Percentiles rank a stretch among this genome's conserved stretches.
phyloP scores from a whole-genome alignment of 2,888 invertebrate species.

The Apantesis nais region DNA sequence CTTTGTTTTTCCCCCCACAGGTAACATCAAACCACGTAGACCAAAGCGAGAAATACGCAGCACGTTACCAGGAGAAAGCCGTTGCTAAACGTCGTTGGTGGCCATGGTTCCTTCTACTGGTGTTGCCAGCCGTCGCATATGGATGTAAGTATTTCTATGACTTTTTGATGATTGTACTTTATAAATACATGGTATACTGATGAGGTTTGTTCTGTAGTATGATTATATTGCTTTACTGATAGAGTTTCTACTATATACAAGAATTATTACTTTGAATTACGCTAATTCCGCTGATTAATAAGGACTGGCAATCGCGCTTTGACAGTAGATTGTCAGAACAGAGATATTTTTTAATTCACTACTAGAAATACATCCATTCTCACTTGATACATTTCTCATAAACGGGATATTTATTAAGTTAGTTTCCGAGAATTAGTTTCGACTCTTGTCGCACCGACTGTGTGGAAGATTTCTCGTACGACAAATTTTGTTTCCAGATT shows the following conservation, averaged over 20 bases:
- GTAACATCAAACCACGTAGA: slow-evolving; percentile 64
- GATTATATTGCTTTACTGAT: neutral
- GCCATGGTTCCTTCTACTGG: slow-evolving; percentile 73
- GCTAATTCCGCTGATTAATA: no score
- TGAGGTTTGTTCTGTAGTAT: no score
- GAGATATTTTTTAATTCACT: neutral
- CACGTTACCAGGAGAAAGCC: slow-evolving; percentile 40
- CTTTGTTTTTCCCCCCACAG: slow-evolving; percentile 44
- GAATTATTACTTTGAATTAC: no score
- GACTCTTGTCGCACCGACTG: no score
- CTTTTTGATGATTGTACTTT: neutral
- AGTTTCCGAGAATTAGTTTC: no score
- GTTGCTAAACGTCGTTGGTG: slow-evolving; percentile 63
- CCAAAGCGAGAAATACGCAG: slow-evolving; percentile 54
- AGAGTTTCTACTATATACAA: neutral
- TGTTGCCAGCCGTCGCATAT: slow-evolving; percentile 69
- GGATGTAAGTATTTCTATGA: slow-evolving; percentile 72
- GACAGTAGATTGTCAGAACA: neutral
- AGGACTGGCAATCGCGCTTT: no score
- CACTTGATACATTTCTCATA: no score
- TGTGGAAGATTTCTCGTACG: no score
- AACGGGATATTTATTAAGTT: no score
- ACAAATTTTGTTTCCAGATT: neutral
- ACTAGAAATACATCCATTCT: no score
- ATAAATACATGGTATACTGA: neutral